phyloP scores from a whole-genome alignment of 2,797 vertebrate species.

The Oreonectes daqikongensis region DNA sequence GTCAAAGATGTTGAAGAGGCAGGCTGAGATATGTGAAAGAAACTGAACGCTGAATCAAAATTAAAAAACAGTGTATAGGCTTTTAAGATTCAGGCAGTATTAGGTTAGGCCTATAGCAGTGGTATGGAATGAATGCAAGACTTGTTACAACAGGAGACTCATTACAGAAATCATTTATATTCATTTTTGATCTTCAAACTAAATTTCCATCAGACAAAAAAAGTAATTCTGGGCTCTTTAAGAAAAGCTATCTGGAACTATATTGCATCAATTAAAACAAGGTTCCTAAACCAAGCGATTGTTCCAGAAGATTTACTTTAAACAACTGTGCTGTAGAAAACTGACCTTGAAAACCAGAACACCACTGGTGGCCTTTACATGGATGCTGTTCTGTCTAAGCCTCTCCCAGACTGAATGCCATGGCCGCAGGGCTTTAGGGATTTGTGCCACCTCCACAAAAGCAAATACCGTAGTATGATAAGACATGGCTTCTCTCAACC shows the following conservation, averaged over 20 bases:
- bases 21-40: constrained; percentile 19
- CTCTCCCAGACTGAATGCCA: constrained; percentile 61
- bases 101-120: neutral
- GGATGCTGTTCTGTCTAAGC: constrained; percentile 49
- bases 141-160: neutral
- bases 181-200: no score
- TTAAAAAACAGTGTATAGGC: constrained; percentile 10
- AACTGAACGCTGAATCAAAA: constrained; percentile 3
- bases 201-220: neutral
- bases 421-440: constrained; percentile 70
- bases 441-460: constrained; percentile 68
- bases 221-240: constrained; percentile 2
- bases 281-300: constrained; percentile 1
- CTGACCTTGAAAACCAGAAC: constrained; percentile 63
- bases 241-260: neutral
- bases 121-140: neutral
- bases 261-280: neutral
- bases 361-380: constrained; percentile 37
- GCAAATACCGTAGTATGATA: constrained; percentile 47
- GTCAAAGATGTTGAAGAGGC: constrained; percentile 8
- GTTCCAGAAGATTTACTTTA: constrained; percentile 18
- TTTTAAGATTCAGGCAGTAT: constrained; percentile 17
- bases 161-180: neutral
- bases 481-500: constrained; percentile 30
- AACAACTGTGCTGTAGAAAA: constrained; percentile 25